phyloP scores from a whole-genome alignment of 2,113 vertebrate genomes.

The Festucalex cinctus region DNA sequence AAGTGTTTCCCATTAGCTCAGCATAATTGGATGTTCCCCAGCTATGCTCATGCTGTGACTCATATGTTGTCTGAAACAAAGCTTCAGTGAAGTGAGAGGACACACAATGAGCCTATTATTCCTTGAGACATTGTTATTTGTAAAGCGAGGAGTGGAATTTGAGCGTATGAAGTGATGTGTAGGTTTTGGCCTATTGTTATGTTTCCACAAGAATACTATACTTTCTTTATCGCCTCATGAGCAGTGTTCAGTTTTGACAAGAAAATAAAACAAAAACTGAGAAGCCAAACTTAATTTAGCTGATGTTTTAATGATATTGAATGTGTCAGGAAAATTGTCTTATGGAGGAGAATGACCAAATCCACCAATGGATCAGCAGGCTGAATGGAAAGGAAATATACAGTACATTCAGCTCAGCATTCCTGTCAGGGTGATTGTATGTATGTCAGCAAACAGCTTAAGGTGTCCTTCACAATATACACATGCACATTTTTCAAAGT shows the following conservation, averaged over 20 bases:
- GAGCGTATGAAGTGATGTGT: slow-evolving; percentile 41
- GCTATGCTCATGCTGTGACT: slow-evolving; percentile 42
- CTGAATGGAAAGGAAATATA: slow-evolving; percentile 25
- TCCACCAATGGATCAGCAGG: slow-evolving; percentile 30
- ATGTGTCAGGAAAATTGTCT: slow-evolving; percentile 8
- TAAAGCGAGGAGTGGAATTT: slow-evolving; percentile 33
- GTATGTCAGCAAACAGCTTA: slow-evolving; percentile 12
- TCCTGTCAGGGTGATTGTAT: slow-evolving; percentile 25
- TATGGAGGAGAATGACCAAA: background rate
- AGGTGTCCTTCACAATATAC: background rate
- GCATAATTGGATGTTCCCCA: slow-evolving; percentile 58
- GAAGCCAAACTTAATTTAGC: slow-evolving; percentile 25
- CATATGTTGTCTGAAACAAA: slow-evolving; percentile 53
- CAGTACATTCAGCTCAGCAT: slow-evolving; percentile 27
- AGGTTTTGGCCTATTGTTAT: slow-evolving; percentile 46
- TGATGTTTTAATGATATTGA: slow-evolving; percentile 44
- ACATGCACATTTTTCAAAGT: background rate
- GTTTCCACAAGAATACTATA: slow-evolving; percentile 35
- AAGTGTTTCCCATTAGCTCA: slow-evolving; percentile 55
- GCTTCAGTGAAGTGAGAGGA: slow-evolving; percentile 35
- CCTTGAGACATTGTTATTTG: slow-evolving; percentile 49
- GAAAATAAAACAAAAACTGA: slow-evolving; percentile 23
- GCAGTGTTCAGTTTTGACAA: slow-evolving; percentile 26
- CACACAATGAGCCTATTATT: slow-evolving; percentile 55
- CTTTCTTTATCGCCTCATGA: slow-evolving; percentile 42